Base-by-base conservation (phyloP, 2,797 vertebrate genomes). In the Capromys pilorides region DNA sequence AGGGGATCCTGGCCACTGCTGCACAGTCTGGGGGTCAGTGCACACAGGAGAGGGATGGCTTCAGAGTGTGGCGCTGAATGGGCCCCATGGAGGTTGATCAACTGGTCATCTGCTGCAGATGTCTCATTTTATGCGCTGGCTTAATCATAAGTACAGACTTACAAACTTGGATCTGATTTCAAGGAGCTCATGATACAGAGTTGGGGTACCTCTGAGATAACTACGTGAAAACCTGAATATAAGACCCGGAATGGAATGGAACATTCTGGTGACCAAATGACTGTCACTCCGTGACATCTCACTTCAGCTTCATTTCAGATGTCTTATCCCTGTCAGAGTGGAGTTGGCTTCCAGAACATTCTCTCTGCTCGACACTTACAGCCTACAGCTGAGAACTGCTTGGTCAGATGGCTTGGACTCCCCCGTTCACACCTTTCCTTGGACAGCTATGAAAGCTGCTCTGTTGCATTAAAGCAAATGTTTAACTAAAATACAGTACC, bases 401-500 rank as follows among this genome's bases (percentile, higher is more conserved):
- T 45, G 61, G 96, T 95, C 97, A 96, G 97, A 98, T 51, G 89
- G 97, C 95, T 97, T 97, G 78, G 97, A 88, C 93, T 95, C 96
- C 98, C 96, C 97, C 96, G 94, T 0, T 8, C 96, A 97, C 97
- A 98, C 83, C 75, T 97, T 97, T 97, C 91, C 93, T 95, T 39
- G 62, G 86, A 97, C 94, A 97, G 96, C 97, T 97, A 94, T 57
- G 93, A 97, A 97, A 97, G 95, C 97, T 96, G 94, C 89, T 97
- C 45, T 93, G 90, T 75, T 98, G 97, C 90, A 97, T 97, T 97
- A 98, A 98, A 98, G 98, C 98, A 97, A 98, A 98, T 95, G 90
- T 97, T 97, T 95, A 97, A 97, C 98, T 98, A 98, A 98, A 98
- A 97, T 98, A 98, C 98, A 98, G 98, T 98, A 98, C 98, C 98